Base-by-base conservation (phyloP, 2,888 invertebrate genomes). In the Vannuccia rotundouncinata region DNA sequence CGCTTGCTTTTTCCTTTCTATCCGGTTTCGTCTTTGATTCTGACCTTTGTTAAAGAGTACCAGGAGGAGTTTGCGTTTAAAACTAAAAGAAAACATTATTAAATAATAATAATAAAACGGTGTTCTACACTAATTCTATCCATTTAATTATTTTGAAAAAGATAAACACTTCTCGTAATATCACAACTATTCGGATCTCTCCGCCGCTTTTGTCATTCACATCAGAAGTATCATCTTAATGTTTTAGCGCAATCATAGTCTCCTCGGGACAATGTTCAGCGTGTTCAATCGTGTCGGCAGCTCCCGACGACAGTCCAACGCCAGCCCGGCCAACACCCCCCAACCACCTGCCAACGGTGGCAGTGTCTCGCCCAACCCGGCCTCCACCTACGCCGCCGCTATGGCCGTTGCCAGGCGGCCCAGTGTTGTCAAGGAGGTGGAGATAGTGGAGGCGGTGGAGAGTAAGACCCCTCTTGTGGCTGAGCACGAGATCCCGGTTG, bases 201-300 rank as follows among this genome's bases (percentile, higher is more conserved):
- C 45, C 45, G 10, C 17, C 45, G 10, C 45, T 10, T 17, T 17
- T 45, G 45, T 17, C 45, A 10, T 17, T 10, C 45, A 5, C 45
- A 45, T 45, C 45, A 45, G 5, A 45, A 45, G 5, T 45, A 10
- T 45, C 45, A 5, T 45, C 45, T 45, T 45, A 5, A 17, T 45
- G 45, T 17, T 17, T 10, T 28, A 78, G 78, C 59, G 78, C 27
- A 78, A 59, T 22, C 78, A 78, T 25, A 78, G 78, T 31, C 59
- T 78, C 29, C 66, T 78, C 5, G 78, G 78, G 1, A 60, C 78
- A 2, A 78, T 78, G 78, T 60, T 78, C 60, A 78, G 60, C 29
- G 78, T 78, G 25, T 30, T 78, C 22, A 59, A 78, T 29, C 78
- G 78, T n/a, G 78, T 78, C 22, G 78, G 78, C 27, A 78, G 78